A percentile compares a stretch with the other conserved stretches of the same genome.
phyloP scores from a whole-genome alignment of 2,888 invertebrate genomes.

The Xestoiulus laeticollis region DNA sequence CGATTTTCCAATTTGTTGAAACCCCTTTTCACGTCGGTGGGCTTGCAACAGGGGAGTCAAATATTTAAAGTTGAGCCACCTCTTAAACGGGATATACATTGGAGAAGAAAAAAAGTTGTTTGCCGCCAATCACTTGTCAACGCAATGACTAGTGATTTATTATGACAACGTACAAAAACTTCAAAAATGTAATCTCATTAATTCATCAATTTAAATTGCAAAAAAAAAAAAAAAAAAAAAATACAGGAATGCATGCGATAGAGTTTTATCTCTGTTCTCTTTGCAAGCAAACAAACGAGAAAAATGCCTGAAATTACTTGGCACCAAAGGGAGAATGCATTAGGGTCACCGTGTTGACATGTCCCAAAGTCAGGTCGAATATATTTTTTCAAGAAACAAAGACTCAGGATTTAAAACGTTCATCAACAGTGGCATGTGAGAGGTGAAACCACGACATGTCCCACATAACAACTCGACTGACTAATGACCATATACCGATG shows the following conservation, averaged over 20 bases:
- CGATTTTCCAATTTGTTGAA: neutral
- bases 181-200: slow-evolving; percentile 24
- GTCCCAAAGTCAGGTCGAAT: neutral
- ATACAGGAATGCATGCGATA: neutral
- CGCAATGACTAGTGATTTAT: slow-evolving; percentile 14
- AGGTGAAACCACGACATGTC: no score
- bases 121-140: slow-evolving; percentile 24
- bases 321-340: neutral
- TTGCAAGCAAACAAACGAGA: neutral
- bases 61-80: neutral
- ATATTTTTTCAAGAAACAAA: neutral
- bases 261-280: neutral
- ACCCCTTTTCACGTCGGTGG: neutral
- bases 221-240: neutral
- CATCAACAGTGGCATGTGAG: no score
- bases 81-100: slow-evolving; percentile 13
- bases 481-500: no score
- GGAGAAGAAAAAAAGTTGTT: slow-evolving; percentile 30
- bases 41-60: neutral
- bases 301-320: neutral
- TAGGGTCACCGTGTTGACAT: neutral
- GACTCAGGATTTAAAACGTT: neutral
- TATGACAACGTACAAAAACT: neutral
- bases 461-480: no score
- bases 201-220: slow-evolving; percentile 15